These are phyloP conservation scores for Cettia cetti DNA, from an alignment of 2,113 vertebrate genomes.

Conservation along the genomic window DNA sequence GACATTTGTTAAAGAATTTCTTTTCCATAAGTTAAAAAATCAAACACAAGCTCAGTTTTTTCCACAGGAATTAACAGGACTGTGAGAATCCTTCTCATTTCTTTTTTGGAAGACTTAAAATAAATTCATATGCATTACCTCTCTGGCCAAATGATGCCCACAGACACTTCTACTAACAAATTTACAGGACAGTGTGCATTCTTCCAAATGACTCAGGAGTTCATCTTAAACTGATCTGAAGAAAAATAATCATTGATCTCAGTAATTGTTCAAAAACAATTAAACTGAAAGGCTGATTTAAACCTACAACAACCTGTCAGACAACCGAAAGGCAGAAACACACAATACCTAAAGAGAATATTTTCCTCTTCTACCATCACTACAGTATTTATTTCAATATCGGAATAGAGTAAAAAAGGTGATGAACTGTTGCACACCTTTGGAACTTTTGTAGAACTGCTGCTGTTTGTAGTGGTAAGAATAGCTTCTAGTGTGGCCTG, in stretches of 20 bases:
- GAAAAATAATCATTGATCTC: not conserved
- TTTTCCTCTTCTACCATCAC: not conserved
- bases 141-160: not conserved
- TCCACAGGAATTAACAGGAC: not conserved
- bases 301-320: not conserved
- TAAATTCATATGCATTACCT: not conserved
- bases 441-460: not conserved
- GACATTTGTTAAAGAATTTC: not conserved
- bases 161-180: not conserved
- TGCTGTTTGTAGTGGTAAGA: not conserved
- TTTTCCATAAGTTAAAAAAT: not conserved
- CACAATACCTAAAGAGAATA: not conserved
- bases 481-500: not conserved
- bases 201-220: not conserved
- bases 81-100: not conserved
- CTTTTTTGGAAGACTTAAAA: not conserved
- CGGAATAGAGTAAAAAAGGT: not conserved
- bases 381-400: not conserved
- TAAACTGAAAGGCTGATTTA: not conserved
- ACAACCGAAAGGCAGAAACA: not conserved
- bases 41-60: not conserved
- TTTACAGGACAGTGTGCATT: not conserved
- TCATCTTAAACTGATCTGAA: not conserved
- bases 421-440: not conserved
- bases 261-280: not conserved